Evolutionary conservation across 2,888 invertebrate species (phyloP), one percentile per base, ranked within the genome.

Genomic region (Phortica magna): DNA sequence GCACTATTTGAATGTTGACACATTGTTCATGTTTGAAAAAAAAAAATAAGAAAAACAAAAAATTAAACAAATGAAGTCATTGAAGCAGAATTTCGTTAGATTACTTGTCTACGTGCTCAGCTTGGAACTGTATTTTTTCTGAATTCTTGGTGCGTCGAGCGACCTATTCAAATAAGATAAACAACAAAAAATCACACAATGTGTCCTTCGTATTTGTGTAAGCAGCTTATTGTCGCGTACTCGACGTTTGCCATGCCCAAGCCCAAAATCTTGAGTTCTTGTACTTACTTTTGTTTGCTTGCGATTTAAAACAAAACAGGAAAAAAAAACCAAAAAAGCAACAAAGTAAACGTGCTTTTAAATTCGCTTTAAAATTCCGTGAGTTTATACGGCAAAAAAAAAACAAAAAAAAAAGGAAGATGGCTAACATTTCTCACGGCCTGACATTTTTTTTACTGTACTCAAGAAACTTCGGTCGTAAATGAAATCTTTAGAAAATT

Each of bases 161-260:
- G 14, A 78, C 74, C 78, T 84, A 87, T 85, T 85, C 87, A 85
- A 87, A 85, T 85, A 87, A 87, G 84, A 68, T 43, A 68, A 68
- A 68, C 17, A 68, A 31, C 31, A 31, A 31, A 31, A 31, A 31
- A 31, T 31, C 31, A 31, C 31, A 31, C 31, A 31, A 31, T 31
- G 31, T 68, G 68, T 68, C 68, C 68, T 68, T 17, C 48, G 68
- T 43, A 68, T 68, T 68, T 68, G 68, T 68, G 43, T 68, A 68
- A 68, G 68, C 68, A 43, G 68, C 68, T 68, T 68, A 68, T 17
- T 7, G 7, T 43, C 17, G 10, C 68, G n/a, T 68, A 9, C 43
- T 68, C 61, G 7, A 22, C 61, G 17, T 10, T 17, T 61, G 22
- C 7, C 61, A 61, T 19, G 10, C 61, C 48, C n/a, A n/a, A n/a